Evolutionary conservation across 23 tunicate species (phyloP).

Genomic region (Trididemnum clinides): DNA sequence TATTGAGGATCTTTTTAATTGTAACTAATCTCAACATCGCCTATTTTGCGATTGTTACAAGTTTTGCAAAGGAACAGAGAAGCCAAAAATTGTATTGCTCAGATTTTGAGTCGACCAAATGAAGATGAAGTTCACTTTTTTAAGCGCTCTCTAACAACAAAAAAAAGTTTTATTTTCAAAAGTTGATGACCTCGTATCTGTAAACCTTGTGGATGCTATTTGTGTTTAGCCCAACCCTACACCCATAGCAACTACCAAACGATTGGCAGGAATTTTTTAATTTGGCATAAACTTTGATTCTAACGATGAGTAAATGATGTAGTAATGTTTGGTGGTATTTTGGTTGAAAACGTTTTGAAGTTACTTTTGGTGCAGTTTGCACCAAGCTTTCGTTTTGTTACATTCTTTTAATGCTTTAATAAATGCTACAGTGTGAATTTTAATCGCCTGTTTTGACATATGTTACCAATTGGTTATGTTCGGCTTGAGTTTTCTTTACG

Average conservation of each 20-base stretch:
- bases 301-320: not conserved
- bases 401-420: too few relatives aligned
- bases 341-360: too few relatives aligned
- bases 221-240: not conserved
- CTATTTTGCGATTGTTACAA: not conserved
- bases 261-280: too few relatives aligned
- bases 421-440: too few relatives aligned
- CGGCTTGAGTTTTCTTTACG: not conserved
- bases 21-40: not conserved
- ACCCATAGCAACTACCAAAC: not conserved
- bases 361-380: too few relatives aligned
- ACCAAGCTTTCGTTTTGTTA: too few relatives aligned
- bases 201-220: not conserved
- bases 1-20: not conserved
- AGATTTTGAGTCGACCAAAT: slow-evolving; percentile 2
- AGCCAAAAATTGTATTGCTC: too few relatives aligned
- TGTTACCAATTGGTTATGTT: not conserved
- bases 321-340: too few relatives aligned
- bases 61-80: not conserved
- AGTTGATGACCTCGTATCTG: not conserved
- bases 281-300: too few relatives aligned
- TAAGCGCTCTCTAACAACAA: not conserved
- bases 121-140: not conserved
- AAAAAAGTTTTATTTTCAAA: not conserved
- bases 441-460: not conserved